A percentile compares a stretch with the other conserved stretches of the same genome.
Evolutionary conservation across 2,113 vertebrate genomes (phyloP).

Genomic region (Perca schrenkii): DNA sequence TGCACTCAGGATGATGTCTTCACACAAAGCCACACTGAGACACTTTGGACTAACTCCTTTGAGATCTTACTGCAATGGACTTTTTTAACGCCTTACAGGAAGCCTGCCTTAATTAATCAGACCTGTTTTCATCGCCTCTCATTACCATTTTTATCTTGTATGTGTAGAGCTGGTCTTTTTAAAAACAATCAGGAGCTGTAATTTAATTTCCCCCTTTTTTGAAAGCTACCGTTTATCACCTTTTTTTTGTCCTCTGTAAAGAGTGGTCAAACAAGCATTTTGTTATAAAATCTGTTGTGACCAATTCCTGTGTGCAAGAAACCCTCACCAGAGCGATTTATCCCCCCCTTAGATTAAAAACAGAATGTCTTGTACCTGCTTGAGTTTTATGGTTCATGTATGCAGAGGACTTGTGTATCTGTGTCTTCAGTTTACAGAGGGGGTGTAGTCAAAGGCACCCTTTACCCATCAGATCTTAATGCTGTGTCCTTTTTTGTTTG

Average conservation of each 20-base stretch:
- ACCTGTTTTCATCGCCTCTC: slow-evolving; percentile 65
- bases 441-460: slow-evolving; percentile 71
- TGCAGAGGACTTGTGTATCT: slow-evolving; percentile 54
- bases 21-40: slow-evolving; percentile 81
- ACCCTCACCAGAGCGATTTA: slow-evolving; percentile 56
- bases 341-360: slow-evolving; percentile 23
- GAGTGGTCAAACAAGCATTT: slow-evolving; percentile 86
- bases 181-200: slow-evolving; percentile 63
- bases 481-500: slow-evolving; percentile 65
- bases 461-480: slow-evolving; percentile 65
- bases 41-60: slow-evolving; percentile 84
- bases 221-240: slow-evolving; percentile 70
- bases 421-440: slow-evolving; percentile 75
- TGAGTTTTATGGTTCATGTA: slow-evolving; percentile 61
- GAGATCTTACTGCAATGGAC: slow-evolving; percentile 80
- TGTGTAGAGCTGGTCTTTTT: slow-evolving; percentile 56
- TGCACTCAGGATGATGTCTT: slow-evolving; percentile 81
- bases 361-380: slow-evolving; percentile 69
- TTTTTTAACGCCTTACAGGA: slow-evolving; percentile 86
- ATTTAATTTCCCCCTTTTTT: slow-evolving; percentile 59
- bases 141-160: slow-evolving; percentile 71
- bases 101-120: slow-evolving; percentile 83
- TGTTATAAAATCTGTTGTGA: slow-evolving; percentile 73
- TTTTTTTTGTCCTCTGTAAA: slow-evolving; percentile 69
- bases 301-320: slow-evolving; percentile 62